phyloP scores from a whole-genome alignment of 2,797 vertebrate genomes.

The Lycodopsis pacificus region DNA sequence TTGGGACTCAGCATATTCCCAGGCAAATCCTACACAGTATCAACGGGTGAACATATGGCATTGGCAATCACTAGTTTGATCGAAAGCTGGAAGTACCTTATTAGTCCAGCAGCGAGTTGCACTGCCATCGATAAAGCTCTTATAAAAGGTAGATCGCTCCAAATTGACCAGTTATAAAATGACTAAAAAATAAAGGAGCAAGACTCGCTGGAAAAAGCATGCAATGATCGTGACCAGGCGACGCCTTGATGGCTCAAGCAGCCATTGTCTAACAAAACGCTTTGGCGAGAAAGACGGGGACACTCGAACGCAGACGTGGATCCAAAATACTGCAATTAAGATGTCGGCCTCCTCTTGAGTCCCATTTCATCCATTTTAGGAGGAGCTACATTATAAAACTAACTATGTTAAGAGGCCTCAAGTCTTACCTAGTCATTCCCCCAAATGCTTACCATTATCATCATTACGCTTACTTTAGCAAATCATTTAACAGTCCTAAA shows the following conservation, averaged over 20 bases:
- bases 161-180: constrained; percentile 47
- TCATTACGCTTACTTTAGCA: constrained; percentile 68
- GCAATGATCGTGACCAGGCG: constrained; percentile 50
- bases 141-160: constrained; percentile 47
- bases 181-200: constrained; percentile 33
- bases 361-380: constrained; percentile 58
- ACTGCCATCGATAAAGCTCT: constrained; percentile 68
- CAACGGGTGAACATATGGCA: constrained; percentile 70
- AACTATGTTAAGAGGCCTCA: constrained; percentile 67
- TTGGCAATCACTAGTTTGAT: constrained; percentile 71
- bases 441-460: constrained; percentile 66
- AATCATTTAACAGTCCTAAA: constrained; percentile 73
- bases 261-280: constrained; percentile 29
- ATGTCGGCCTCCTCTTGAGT: constrained; percentile 42
- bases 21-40: constrained; percentile 78
- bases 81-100: constrained; percentile 62
- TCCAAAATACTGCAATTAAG: constrained; percentile 60
- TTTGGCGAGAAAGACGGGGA: constrained; percentile 20
- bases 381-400: constrained; percentile 71
- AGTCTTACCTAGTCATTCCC: constrained; percentile 68
- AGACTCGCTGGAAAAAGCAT: constrained; percentile 53
- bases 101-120: constrained; percentile 63
- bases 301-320: constrained; percentile 40
- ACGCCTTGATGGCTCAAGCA: constrained; percentile 17
- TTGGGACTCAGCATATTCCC: constrained; percentile 61